Conservation (phyloP, 1,140 invertebrate genomes). For the Phocides pigmalion region DNA sequence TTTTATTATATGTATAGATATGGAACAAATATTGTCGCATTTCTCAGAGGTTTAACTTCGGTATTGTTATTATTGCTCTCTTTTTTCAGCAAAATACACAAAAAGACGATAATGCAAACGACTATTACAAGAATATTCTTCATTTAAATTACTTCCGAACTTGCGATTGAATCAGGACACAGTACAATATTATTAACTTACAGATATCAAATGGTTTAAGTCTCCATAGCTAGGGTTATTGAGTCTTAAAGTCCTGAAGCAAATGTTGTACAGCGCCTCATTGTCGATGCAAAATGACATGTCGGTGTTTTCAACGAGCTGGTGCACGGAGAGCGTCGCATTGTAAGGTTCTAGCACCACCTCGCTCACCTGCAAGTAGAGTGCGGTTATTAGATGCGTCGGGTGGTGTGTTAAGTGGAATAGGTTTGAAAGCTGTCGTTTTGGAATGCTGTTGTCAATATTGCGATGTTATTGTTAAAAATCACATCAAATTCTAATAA, state of each 20-base stretch:
- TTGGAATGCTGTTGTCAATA: no score
- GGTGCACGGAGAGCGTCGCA: constrained; percentile 91
- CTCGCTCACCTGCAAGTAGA: constrained; percentile 73
- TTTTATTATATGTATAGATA: no score
- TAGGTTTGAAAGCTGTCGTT: not conserved
- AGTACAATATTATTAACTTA: constrained; percentile 65
- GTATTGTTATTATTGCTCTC: no score
- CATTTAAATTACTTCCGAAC: no score
- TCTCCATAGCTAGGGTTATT: constrained; percentile 91
- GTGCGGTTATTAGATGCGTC: not conserved
- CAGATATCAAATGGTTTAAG: constrained; percentile 91
- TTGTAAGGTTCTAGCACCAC: constrained; percentile 87
- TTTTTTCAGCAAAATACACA: no score
- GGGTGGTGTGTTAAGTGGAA: not conserved
- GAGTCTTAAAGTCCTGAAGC: constrained; percentile 93
- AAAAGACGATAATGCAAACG: no score
- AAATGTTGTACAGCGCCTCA: constrained; percentile 95
- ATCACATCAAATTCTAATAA: no score
- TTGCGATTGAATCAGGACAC: no score
- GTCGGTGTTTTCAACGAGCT: constrained; percentile 92
- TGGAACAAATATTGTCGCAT: no score
- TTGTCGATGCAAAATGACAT: constrained; percentile 87
- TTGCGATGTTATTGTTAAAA: no score
- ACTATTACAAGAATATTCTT: no score
- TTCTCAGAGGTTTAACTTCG: no score